Evolutionary conservation across 2,888 invertebrate species (phyloP).

Genomic region (Anodontia alba): DNA sequence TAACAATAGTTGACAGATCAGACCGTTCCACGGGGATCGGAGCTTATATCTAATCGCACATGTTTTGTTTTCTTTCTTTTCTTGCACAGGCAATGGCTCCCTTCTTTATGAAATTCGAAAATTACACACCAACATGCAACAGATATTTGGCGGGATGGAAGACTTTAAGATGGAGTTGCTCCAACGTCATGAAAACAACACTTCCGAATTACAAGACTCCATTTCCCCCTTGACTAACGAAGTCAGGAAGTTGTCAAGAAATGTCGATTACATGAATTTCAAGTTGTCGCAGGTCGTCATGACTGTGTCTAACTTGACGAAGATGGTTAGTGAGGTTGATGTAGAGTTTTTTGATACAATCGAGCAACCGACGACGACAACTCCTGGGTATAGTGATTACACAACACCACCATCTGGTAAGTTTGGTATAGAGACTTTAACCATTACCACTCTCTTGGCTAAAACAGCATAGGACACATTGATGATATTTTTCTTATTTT

Average conservation of each 20-base stretch:
- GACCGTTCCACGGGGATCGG: too few relatives aligned
- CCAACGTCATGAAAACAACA: neutral
- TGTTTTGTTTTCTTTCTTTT: too few relatives aligned
- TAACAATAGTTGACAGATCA: too few relatives aligned
- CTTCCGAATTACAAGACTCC: neutral
- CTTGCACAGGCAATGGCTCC: neutral
- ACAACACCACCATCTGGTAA: too few relatives aligned
- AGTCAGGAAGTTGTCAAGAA: neutral
- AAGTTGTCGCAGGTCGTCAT: neutral
- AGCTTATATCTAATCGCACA: too few relatives aligned
- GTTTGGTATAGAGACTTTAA: too few relatives aligned
- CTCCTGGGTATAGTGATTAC: too few relatives aligned
- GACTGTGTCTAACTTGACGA: neutral
- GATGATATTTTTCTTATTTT: too few relatives aligned
- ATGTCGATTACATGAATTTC: neutral
- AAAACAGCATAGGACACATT: too few relatives aligned
- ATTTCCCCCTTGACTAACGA: neutral
- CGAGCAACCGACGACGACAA: neutral
- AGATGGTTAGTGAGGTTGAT: neutral
- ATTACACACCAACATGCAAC: neutral
- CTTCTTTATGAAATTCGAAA: neutral
- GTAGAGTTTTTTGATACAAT: neutral
- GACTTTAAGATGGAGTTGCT: neutral
- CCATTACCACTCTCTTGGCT: too few relatives aligned
- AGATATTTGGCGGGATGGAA: neutral